Evolutionary conservation across 2,888 invertebrate genomes (phyloP).

Genomic region (Branchellion lobata): DNA sequence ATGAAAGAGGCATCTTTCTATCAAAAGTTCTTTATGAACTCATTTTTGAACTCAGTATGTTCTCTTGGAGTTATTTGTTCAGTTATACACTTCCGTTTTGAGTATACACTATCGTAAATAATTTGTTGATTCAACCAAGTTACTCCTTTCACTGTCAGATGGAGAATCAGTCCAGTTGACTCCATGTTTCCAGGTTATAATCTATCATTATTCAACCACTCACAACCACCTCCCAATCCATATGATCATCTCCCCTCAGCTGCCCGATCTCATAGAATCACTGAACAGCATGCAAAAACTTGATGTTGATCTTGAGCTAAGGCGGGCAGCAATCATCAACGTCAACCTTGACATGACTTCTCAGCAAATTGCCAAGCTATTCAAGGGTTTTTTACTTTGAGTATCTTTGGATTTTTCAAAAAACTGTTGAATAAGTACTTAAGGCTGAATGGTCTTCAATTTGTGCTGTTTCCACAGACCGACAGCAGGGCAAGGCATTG

Average conservation of each 20-base stretch:
- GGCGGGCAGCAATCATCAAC: constrained; percentile 71
- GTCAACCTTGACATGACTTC: constrained; percentile 76
- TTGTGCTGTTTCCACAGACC: too few relatives aligned
- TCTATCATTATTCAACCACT: neutral
- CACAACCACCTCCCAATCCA: too few relatives aligned
- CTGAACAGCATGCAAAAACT: constrained; percentile 20
- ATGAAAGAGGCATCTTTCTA: constrained; percentile 84
- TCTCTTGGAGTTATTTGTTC: too few relatives aligned
- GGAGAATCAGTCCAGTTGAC: constrained; percentile 56
- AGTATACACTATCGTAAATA: too few relatives aligned
- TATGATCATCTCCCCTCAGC: neutral
- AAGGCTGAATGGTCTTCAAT: too few relatives aligned
- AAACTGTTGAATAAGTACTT: too few relatives aligned
- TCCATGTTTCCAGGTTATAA: constrained; percentile 64
- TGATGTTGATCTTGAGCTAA: constrained; percentile 74
- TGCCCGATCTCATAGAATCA: constrained; percentile 27
- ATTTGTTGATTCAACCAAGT: too few relatives aligned
- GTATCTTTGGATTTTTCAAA: constrained; percentile 3
- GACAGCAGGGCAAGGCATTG: constrained; percentile 81
- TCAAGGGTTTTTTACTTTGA: too few relatives aligned
- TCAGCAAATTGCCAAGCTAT: constrained; percentile 65
- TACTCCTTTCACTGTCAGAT: neutral
- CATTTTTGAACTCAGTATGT: constrained; percentile 71
- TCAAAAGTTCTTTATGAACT: constrained; percentile 85
- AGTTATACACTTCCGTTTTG: too few relatives aligned